These are phyloP conservation scores for Cryptomyrus ogoouensis DNA, from an alignment of 2,113 vertebrate genomes.

Conservation along the genomic window DNA sequence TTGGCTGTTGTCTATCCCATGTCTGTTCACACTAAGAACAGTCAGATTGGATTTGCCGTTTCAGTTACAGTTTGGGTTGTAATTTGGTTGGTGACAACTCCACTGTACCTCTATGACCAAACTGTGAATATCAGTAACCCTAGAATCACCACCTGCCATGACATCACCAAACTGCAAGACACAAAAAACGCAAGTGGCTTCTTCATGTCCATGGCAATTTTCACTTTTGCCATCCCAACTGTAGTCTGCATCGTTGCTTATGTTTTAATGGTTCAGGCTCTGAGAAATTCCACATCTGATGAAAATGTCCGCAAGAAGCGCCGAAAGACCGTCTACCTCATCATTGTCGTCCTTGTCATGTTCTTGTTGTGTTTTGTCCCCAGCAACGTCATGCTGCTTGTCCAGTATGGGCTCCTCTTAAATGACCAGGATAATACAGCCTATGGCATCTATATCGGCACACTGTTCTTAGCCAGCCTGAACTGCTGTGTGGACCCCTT, in stretches of 20 bases:
- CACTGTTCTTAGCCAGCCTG: slow-evolving; percentile 77
- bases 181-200: slow-evolving; percentile 66
- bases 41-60: slow-evolving; percentile 55
- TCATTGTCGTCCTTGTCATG: slow-evolving; percentile 69
- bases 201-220: slow-evolving; percentile 74
- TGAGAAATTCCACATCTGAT: slow-evolving; percentile 61
- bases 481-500: slow-evolving; percentile 94
- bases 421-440: slow-evolving; percentile 45
- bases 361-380: slow-evolving; percentile 88
- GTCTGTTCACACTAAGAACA: slow-evolving; percentile 55
- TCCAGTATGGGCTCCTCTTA: slow-evolving; percentile 74
- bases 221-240: slow-evolving; percentile 75
- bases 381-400: slow-evolving; percentile 82
- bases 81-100: slow-evolving; percentile 68
- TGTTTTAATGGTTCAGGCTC: slow-evolving; percentile 66
- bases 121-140: slow-evolving; percentile 48
- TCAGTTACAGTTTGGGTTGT: slow-evolving; percentile 71
- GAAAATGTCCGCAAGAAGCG: slow-evolving; percentile 63
- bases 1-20: slow-evolving; percentile 82
- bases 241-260: slow-evolving; percentile 71
- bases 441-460: slow-evolving; percentile 69
- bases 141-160: slow-evolving; percentile 81
- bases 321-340: slow-evolving; percentile 66
- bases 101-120: slow-evolving; percentile 77
- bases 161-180: slow-evolving; percentile 62